phyloP scores from a whole-genome alignment of 2,888 invertebrate genomes.

The Diplazon laetatorius region DNA sequence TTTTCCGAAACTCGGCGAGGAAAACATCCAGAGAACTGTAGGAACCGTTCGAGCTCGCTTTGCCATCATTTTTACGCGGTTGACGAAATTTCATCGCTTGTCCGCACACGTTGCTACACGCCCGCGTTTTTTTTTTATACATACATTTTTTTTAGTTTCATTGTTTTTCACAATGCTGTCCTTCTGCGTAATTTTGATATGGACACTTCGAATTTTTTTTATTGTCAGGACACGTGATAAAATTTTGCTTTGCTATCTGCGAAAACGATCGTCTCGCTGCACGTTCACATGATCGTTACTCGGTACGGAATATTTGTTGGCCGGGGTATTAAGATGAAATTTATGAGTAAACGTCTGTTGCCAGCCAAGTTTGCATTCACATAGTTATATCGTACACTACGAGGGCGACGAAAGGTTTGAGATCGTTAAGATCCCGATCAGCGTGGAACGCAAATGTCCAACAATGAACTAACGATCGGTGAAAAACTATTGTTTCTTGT shows the following conservation, averaged over 20 bases:
- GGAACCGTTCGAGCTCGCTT: conserved; percentile 14
- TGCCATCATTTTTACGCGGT: conserved; percentile 54
- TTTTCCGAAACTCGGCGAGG: conserved; percentile 53
- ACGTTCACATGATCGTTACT: conserved; percentile 15
- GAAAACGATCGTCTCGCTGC: conserved; percentile 10
- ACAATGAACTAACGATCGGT: conserved; percentile 32
- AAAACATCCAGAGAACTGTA: conserved; percentile 56
- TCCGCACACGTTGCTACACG: conserved; percentile 20
- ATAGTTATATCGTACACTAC: conserved; percentile 25
- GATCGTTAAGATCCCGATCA: conserved; percentile 59
- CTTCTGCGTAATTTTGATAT: not conserved
- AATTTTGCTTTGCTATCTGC: conserved; percentile 28
- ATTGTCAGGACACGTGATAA: not conserved
- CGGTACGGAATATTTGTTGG: conserved; percentile 24
- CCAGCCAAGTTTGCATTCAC: not conserved
- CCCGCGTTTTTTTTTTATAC: too few species aligned
- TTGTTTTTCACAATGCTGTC: conserved; percentile 17
- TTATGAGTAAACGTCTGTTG: conserved; percentile 26
- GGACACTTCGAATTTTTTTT: conserved; percentile 22
- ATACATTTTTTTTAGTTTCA: not conserved
- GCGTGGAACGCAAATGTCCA: conserved; percentile 47
- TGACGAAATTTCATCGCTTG: conserved; percentile 56
- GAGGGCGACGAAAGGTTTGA: conserved; percentile 56
- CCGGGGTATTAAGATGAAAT: conserved; percentile 25
- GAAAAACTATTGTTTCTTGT: conserved; percentile 37